Conservation (phyloP, 2,888 invertebrate species). For the Scaeva pyrastri region DNA sequence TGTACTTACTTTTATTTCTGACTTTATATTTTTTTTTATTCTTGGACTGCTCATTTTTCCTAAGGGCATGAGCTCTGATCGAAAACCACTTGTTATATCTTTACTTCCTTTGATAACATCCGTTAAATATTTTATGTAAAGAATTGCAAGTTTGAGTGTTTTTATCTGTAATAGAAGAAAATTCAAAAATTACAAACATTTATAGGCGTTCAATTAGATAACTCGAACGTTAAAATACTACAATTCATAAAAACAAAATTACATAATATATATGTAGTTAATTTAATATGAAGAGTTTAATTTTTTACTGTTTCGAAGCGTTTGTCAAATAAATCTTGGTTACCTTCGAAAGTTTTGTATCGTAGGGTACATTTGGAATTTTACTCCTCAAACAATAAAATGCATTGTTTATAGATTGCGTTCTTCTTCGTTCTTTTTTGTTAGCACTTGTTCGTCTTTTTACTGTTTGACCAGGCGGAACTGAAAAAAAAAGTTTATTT, state of each 20-base stretch:
- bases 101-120: slow-evolving; percentile 94
- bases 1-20: slow-evolving; percentile 80
- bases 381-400: slow-evolving; percentile 96
- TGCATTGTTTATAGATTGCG: slow-evolving; percentile 97
- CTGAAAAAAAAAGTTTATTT: slow-evolving; percentile 73
- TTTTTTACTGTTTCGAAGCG: too few species aligned
- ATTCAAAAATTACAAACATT: too few species aligned
- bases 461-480: slow-evolving; percentile 84
- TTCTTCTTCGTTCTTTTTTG: slow-evolving; percentile 96
- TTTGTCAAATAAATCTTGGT: slow-evolving; percentile 73
- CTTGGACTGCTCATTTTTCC: slow-evolving; percentile 82
- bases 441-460: slow-evolving; percentile 95
- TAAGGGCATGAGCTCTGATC: slow-evolving; percentile 90
- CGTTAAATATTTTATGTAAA: slow-evolving; percentile 96
- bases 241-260: too few species aligned
- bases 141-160: slow-evolving; percentile 95
- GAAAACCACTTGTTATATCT: slow-evolving; percentile 92
- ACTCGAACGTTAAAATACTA: too few species aligned
- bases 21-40: slow-evolving; percentile 79
- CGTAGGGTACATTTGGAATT: slow-evolving; percentile 98
- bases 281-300: too few species aligned
- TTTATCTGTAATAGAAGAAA: slow-evolving; percentile 89
- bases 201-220: too few species aligned
- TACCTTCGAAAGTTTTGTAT: slow-evolving; percentile 97
- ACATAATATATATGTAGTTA: too few species aligned